A percentile compares a stretch with the other conserved stretches of the same genome.
Evolutionary conservation across 2,113 vertebrate genomes (phyloP).

Genomic region (Apeltes quadracus): DNA sequence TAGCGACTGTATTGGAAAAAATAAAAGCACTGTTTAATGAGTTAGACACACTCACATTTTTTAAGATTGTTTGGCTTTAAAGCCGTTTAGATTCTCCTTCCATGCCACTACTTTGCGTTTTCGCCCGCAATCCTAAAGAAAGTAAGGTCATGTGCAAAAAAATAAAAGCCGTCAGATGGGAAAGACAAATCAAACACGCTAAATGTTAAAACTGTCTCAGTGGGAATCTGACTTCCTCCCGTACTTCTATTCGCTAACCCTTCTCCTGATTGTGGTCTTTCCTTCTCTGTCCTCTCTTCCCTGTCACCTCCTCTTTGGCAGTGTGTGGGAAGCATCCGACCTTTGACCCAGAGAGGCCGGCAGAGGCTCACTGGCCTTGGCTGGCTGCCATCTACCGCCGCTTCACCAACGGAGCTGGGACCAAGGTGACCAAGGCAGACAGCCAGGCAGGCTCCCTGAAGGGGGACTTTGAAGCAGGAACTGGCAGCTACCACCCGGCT

Average conservation of each 20-base stretch:
- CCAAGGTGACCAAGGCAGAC: slow-evolving; percentile 79
- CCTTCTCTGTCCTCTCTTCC: slow-evolving; percentile 42
- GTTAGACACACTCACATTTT: background rate
- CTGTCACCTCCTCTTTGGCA: slow-evolving; percentile 67
- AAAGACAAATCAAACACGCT: slow-evolving; percentile 1
- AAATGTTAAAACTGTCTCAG: slow-evolving; percentile 48
- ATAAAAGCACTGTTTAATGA: background rate
- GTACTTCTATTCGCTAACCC: background rate
- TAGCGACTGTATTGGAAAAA: background rate
- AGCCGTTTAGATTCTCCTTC: background rate
- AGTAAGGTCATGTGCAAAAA: background rate
- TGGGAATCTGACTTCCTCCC: slow-evolving; percentile 17
- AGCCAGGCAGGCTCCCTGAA: slow-evolving; percentile 82
- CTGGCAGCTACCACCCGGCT: slow-evolving; percentile 57
- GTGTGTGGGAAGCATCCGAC: slow-evolving; percentile 94
- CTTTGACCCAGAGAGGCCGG: slow-evolving; percentile 81
- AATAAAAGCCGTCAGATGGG: background rate
- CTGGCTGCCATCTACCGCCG: slow-evolving; percentile 24
- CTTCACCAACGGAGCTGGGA: slow-evolving; percentile 70
- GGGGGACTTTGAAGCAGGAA: slow-evolving; percentile 68
- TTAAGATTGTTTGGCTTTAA: background rate
- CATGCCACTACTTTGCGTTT: slow-evolving; percentile 41
- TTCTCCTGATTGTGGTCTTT: slow-evolving; percentile 22
- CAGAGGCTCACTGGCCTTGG: slow-evolving; percentile 47
- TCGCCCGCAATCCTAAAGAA: slow-evolving; percentile 12